Percentiles rank a stretch among this genome's conserved stretches.
These are phyloP conservation scores for Hylaeus volcanicus DNA, from an alignment of 1,140 invertebrate species.

Conservation along the genomic window DNA sequence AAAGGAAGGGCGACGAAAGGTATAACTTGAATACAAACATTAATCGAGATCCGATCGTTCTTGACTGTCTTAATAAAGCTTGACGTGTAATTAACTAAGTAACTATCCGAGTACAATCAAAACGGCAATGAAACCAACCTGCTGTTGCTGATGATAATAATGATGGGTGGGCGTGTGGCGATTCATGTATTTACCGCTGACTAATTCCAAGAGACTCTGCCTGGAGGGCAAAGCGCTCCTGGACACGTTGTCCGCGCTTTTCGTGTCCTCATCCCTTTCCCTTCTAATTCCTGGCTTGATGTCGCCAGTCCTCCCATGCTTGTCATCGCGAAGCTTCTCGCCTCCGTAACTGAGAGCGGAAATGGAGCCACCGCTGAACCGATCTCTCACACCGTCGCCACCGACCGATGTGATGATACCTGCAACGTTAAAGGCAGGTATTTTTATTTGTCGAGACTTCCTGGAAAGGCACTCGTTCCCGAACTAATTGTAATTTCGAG, in stretches of 20 bases:
- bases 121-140: slow-evolving; percentile 55
- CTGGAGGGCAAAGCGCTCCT: slow-evolving; percentile 72
- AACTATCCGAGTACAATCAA: no score
- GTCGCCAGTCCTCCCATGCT: slow-evolving; percentile 69
- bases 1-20: no score
- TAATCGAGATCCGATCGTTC: no score
- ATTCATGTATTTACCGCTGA: slow-evolving; percentile 77
- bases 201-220: slow-evolving; percentile 78
- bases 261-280: slow-evolving; percentile 74
- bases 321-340: slow-evolving; percentile 79
- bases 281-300: slow-evolving; percentile 60
- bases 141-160: slow-evolving; percentile 77
- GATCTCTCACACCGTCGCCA: slow-evolving; percentile 78
- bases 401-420: slow-evolving; percentile 82
- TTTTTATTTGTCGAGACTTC: background rate
- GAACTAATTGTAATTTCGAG: no score
- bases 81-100: background rate
- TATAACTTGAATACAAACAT: no score
- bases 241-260: slow-evolving; percentile 76
- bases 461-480: no score
- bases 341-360: slow-evolving; percentile 70
- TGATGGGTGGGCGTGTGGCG: slow-evolving; percentile 77
- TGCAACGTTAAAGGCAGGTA: slow-evolving; percentile 65
- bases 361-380: slow-evolving; percentile 76
- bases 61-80: no score